Evolutionary conservation across 2,797 vertebrate genomes (phyloP), one percentile per base, ranked within the genome.

Genomic region (Micrastur ruficollis): DNA sequence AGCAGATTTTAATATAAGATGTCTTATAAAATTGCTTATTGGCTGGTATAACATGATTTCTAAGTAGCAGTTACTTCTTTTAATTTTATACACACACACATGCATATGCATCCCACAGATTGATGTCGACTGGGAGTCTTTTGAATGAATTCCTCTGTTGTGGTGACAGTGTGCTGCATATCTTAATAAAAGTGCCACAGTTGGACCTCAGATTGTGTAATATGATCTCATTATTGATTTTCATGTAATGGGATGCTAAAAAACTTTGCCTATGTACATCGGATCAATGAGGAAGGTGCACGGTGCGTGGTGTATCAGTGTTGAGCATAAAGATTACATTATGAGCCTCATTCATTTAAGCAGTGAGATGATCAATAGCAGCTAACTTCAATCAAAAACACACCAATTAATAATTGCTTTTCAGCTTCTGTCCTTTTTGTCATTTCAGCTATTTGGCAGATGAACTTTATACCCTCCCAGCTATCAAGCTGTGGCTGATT

Each of bases 371-470:
- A 94, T 94, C 95, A 92, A 80, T 76, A 84, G 66, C 53, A 71
- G 38, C 50, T 87, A 63, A 84, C 89, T 94, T 89, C 91, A 92
- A 72, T 92, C 95, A 89, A 92, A 95, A 86, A 1, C 34, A 49
- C 86, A 86, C 88, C 91, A 95, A 92, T 96, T 96, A 93, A 91
- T 95, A 92, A 93, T 86, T 81, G 75, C 79, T 95, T 92, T 95
- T 62, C 82, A 86, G 47, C 42, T 88, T 42, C 67, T 89, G 90
- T 86, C 81, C 46, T 95, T 86, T 95, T 44, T 89, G 76, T 91
- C 75, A 65, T 91, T 86, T 81, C 84, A 91, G 89, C 68, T 91
- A 25, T 82, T 62, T 74, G 95, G 74, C 81, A 87, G 93, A 61
- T 81, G 53, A 91, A 61, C 89, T 61, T 76, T 22, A 68, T 34